phyloP scores from a whole-genome alignment of 2,113 vertebrate genomes.

The Phainopepla nitens region DNA sequence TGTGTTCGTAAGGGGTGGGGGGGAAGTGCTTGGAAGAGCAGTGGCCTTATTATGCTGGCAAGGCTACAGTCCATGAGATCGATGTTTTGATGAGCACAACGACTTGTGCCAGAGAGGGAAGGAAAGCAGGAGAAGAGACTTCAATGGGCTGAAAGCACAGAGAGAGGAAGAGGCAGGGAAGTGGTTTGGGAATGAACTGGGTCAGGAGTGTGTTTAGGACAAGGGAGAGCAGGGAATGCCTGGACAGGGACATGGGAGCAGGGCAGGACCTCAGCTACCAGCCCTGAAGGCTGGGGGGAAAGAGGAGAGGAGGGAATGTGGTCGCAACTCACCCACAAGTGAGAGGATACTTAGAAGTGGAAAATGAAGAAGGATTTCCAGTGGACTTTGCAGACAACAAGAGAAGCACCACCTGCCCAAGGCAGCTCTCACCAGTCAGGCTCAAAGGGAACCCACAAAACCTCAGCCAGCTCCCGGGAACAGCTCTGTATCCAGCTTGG shows the following conservation, averaged over 20 bases:
- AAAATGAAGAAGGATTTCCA: not conserved
- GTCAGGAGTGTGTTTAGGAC: not conserved
- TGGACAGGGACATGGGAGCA: not conserved
- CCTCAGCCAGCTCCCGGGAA: not conserved
- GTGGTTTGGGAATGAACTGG: not conserved
- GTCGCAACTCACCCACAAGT: not conserved
- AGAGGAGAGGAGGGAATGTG: not conserved
- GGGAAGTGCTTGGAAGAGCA: not conserved
- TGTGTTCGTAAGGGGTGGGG: not conserved
- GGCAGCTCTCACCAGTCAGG: not conserved
- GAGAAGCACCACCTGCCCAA: not conserved
- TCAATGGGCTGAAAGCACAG: not conserved
- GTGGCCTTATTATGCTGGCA: slow-evolving; percentile 37
- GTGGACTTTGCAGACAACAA: too few species aligned
- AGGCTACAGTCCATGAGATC: slow-evolving; percentile 20
- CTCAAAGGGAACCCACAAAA: not conserved
- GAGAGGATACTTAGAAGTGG: not conserved
- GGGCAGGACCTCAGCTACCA: not conserved
- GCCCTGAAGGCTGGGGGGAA: not conserved
- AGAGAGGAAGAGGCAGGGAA: not conserved
- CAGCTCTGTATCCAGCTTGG: not conserved
- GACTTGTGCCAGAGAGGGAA: not conserved
- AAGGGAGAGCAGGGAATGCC: not conserved
- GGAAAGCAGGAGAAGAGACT: not conserved
- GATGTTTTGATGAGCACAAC: slow-evolving; percentile 41